A percentile compares a stretch with the other conserved stretches of the same genome.
Evolutionary conservation across 2,113 vertebrate species (phyloP).

Genomic region (Capra hircus): DNA sequence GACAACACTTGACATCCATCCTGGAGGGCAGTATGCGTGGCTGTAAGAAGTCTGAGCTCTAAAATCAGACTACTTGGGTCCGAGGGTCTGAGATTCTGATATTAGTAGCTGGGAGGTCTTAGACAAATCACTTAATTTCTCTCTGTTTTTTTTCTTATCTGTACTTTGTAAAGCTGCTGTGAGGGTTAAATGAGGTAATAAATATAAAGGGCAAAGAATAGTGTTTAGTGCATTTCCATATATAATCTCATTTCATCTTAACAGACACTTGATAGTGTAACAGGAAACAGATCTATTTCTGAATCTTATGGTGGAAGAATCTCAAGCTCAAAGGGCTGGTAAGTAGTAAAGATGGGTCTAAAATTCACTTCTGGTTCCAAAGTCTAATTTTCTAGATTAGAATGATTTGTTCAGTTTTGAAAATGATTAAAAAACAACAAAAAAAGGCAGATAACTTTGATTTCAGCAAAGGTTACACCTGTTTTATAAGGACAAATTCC

Average conservation of each 20-base stretch:
- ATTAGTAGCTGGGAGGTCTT: background rate
- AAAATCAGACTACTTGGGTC: background rate
- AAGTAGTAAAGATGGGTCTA: background rate
- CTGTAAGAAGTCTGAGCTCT: background rate
- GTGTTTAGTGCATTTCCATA: background rate
- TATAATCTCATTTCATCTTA: background rate
- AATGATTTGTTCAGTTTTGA: constrained; percentile 36
- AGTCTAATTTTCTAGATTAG: background rate
- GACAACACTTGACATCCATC: too few relatives aligned
- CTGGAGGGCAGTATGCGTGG: background rate
- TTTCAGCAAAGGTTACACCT: background rate
- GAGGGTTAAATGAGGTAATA: background rate
- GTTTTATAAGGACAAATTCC: constrained; percentile 1
- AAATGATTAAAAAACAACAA: background rate
- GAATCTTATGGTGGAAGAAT: background rate
- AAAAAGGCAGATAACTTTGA: constrained; percentile 25
- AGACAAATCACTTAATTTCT: background rate
- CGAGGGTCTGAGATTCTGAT: background rate
- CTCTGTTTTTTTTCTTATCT: background rate
- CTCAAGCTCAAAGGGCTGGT: background rate
- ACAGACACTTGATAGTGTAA: background rate
- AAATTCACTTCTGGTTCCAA: background rate
- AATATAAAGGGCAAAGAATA: background rate
- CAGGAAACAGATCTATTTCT: background rate
- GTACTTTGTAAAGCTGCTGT: background rate